phyloP scores from a whole-genome alignment of 1,140 invertebrate species.

The Radopholus similis region DNA sequence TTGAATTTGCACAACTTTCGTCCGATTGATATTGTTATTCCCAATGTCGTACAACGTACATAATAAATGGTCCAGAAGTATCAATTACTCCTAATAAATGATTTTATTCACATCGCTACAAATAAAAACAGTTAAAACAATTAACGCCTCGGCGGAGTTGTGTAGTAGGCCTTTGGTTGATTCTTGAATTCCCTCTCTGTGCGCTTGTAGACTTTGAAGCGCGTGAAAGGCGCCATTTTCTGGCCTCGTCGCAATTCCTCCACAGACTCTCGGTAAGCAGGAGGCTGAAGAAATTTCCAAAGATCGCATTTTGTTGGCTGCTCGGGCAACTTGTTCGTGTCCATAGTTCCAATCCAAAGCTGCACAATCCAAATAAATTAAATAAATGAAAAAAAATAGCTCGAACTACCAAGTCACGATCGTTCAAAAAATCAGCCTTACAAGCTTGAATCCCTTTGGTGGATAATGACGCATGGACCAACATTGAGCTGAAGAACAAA shows the following conservation, averaged over 20 bases:
- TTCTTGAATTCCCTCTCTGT: conserved; percentile 50
- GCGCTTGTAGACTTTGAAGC: conserved; percentile 53
- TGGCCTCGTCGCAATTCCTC: conserved; percentile 46
- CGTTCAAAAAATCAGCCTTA: conserved; percentile 41
- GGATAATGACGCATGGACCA: conserved; percentile 50
- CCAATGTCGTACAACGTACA: neutral
- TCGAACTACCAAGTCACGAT: conserved; percentile 47
- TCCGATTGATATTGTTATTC: neutral
- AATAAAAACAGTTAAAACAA: neutral
- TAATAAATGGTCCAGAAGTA: neutral
- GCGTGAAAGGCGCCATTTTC: conserved; percentile 53
- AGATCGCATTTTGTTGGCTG: conserved; percentile 43
- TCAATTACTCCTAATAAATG: neutral
- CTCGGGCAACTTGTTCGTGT: conserved; percentile 39
- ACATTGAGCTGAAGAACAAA: conserved; percentile 47
- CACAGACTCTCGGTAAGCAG: conserved; percentile 50
- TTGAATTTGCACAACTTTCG: neutral
- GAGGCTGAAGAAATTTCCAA: conserved; percentile 49
- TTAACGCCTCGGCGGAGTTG: conserved; percentile 71
- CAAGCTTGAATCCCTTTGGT: conserved; percentile 22
- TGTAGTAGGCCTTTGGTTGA: conserved; percentile 82
- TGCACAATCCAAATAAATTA: conserved; percentile 24
- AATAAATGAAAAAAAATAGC: neutral
- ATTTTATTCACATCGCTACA: neutral
- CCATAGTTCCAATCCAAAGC: conserved; percentile 40